phyloP scores from a whole-genome alignment of 2,113 vertebrate genomes.

The Rhynchomys soricoides region DNA sequence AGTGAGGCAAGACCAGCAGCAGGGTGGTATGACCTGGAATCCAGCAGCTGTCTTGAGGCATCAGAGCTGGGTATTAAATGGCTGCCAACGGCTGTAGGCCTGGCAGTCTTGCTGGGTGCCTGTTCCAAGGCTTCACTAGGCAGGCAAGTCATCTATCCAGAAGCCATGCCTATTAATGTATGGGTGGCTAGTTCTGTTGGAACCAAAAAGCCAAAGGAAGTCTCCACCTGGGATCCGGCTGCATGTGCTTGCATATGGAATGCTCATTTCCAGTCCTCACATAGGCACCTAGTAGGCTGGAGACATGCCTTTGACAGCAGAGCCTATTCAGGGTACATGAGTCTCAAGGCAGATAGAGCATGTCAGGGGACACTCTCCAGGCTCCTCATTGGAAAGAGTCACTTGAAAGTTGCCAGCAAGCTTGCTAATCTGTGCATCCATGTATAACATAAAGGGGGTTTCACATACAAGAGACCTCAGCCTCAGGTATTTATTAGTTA shows the following conservation, averaged over 20 bases:
- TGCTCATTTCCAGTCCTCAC: no score
- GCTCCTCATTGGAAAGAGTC: no score
- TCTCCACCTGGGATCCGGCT: not conserved
- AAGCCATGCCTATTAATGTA: not conserved
- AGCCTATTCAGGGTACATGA: not conserved
- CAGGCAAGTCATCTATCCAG: not conserved
- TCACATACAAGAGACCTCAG: no score
- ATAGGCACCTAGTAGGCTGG: not conserved
- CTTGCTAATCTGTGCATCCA: no score
- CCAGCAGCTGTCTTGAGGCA: not conserved
- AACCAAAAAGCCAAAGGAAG: not conserved
- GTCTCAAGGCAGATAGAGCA: no score
- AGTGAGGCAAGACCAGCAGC: no score
- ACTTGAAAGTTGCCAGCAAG: not conserved
- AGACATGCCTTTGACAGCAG: accelerated
- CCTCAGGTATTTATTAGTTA: no score
- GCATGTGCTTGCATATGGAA: not conserved
- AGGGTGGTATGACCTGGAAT: accelerated
- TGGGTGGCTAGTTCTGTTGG: not conserved
- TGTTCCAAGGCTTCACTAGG: not conserved
- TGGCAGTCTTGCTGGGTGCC: not conserved
- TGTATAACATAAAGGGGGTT: not conserved
- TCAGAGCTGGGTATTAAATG: not conserved
- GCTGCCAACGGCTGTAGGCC: not conserved
- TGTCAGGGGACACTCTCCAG: not conserved